These are phyloP conservation scores for Phrynocephalus versicolor DNA, from an alignment of 2,113 vertebrate genomes.

Conservation along the genomic window DNA sequence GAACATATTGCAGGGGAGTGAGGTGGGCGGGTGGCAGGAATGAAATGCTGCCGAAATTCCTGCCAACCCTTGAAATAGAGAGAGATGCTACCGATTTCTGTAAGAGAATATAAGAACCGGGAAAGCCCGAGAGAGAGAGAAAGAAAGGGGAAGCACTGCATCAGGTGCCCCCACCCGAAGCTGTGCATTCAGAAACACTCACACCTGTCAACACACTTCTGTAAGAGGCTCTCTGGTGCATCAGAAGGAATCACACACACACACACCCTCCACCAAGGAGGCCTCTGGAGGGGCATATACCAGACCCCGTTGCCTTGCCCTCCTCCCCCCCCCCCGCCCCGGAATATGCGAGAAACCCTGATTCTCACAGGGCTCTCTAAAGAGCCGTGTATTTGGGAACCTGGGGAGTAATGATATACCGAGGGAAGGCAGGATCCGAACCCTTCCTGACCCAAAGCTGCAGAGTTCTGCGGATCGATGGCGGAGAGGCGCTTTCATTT, in stretches of 20 bases:
- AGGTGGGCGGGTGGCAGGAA: too few species aligned
- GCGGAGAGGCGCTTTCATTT: constrained; percentile 75
- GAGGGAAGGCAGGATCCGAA: constrained; percentile 67
- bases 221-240: too few species aligned
- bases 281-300: fast-evolving
- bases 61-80: too few species aligned
- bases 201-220: not conserved
- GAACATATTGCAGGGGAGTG: too few species aligned
- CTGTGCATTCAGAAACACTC: not conserved
- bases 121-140: too few species aligned
- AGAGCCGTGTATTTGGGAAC: constrained; percentile 44
- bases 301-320: not conserved
- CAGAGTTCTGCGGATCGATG: constrained; percentile 76
- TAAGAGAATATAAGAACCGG: not conserved
- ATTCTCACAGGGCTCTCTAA: not conserved
- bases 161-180: fast-evolving
- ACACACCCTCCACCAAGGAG: fast-evolving
- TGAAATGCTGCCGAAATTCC: too few species aligned
- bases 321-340: fast-evolving
- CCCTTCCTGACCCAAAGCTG: constrained; percentile 67
- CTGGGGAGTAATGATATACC: constrained; percentile 67
- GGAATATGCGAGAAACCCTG: not conserved
- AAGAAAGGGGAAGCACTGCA: too few species aligned
- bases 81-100: too few species aligned
- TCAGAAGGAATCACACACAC: not conserved